Base-by-base conservation (phyloP, 2,113 vertebrate species). In the Dasyurus viverrinus region DNA sequence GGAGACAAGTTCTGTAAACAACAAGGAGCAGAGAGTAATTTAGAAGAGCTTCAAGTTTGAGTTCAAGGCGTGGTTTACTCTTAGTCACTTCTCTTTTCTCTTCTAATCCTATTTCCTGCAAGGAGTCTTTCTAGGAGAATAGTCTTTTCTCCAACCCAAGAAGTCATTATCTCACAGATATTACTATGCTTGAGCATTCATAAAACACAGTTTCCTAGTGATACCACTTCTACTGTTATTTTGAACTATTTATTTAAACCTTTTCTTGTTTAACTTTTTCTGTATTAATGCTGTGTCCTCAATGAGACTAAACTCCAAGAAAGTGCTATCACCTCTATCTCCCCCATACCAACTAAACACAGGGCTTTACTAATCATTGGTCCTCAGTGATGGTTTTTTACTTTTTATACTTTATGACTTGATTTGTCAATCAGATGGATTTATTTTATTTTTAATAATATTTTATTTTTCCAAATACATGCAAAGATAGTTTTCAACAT, bases 1-100 rank as follows among this genome's bases (percentile, higher is more conserved):
- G 94, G 90, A 94, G 89, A 96, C 95, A 91, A 93, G 47, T 48
- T 42, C 89, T 52, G 22, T 30, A 27, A 94, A 47, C 91, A 50
- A 76, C 93, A 7, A 91, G 92, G 6, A 26, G 50, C 47, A 92
- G 93, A 76, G 53, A 90, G 54, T 50, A 42, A 84, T 84, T 92
- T 89, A 90, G 84, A 91, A 95, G 94, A 92, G 94, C 68, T 93
- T 60, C 14, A 90, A 93, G 89, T 94, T 54, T 54, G 12, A 4
- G n/a, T 90, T 52, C 46, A 26, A 50, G 47, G 3, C 47, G 30
- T 27, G 30, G 25, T 50, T 90, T 50, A 50, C 50, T 90, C 16
- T 50, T 57, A 50, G 22, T 27, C 26, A 89, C 52, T 22, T 36
- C 84, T 30, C 91, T 91, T 14, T n/a, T 84, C 53, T 50, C 68